Evolutionary conservation across 2,888 invertebrate genomes (phyloP), one percentile per base, ranked within the genome.

Genomic region (Molorchus minor): DNA sequence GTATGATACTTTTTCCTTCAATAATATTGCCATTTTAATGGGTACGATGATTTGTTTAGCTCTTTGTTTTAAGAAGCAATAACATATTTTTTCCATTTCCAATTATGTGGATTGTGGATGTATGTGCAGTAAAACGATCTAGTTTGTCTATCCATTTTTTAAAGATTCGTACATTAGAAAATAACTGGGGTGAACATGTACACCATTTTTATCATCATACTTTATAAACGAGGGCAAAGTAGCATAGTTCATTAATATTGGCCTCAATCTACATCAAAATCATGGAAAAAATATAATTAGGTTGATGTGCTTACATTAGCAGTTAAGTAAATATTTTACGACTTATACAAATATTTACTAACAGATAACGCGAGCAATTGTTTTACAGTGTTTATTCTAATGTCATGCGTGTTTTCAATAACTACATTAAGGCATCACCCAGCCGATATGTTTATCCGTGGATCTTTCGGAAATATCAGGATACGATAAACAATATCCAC

Each of bases 291-390:
- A 52, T 57, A 57, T 59, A 62, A 62, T 57, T 53, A 55, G 57
- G 41, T 57, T 60, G 57, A 56, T 55, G 57, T 63, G 55, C 55
- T 60, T 60, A 58, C 57, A 57, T 52, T 57, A 55, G 55, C 63
- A 63, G 57, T 60, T 60, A 36, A 44, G 63, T 63, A 60, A 63
- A 63, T 63, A 63, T 63, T 63, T 55, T 51, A 63, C 16, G 52
- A 54, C 33, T 40, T 47, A 20, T 45, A 46, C 52, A 59, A 63
- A 63, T 52, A 57, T 63, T 63, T 63, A 57, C 55, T 40, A 45
- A 47, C 46, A 63, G 63, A 63, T 63, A 63, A 60, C 58, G 57
- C 52, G 43, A 49, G 60, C 59, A 58, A 60, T 63, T 60, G 62
- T 63, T 63, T 57, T 55, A 58, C 53, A 56, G 51, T 60, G 59